Evolutionary conservation across 1,140 invertebrate genomes (phyloP).

Genomic region (Heterodera carotae): DNA sequence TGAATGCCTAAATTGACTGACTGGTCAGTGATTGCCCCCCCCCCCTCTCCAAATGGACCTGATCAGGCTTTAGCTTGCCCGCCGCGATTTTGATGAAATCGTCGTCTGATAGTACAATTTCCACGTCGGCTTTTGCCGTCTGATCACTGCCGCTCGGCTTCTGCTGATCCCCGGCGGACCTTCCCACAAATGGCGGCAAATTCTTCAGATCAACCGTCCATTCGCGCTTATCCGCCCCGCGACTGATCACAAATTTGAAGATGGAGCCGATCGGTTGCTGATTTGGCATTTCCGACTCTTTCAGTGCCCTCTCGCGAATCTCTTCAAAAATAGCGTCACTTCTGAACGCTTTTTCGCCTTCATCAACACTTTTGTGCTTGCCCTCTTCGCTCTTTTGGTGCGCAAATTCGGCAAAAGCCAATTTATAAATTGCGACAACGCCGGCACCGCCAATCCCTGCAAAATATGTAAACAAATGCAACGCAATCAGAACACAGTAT

Average conservation of each 20-base stretch:
- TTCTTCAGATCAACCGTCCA: conserved; percentile 61
- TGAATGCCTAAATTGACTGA: conserved; percentile 77
- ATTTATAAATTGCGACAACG: conserved; percentile 83
- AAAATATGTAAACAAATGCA: conserved; percentile 29
- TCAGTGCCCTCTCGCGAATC: conserved; percentile 78
- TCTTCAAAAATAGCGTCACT: conserved; percentile 78
- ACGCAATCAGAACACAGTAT: neutral
- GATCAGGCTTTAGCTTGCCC: conserved; percentile 82
- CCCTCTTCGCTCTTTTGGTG: conserved; percentile 7
- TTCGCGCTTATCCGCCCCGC: conserved; percentile 48
- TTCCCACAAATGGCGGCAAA: conserved; percentile 52
- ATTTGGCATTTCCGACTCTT: conserved; percentile 84
- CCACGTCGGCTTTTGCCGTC: conserved; percentile 51
- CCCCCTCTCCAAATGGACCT: conserved; percentile 76
- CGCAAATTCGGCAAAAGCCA: conserved; percentile 74
- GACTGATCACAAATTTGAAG: conserved; percentile 56
- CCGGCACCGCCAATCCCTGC: conserved; percentile 82
- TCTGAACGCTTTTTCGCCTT: conserved; percentile 72
- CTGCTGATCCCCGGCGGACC: conserved; percentile 19
- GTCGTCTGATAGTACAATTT: conserved; percentile 57
- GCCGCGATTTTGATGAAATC: conserved; percentile 66
- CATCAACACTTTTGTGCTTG: conserved; percentile 8
- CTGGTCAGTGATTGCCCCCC: conserved; percentile 17
- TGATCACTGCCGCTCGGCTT: neutral
- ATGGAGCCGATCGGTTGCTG: conserved; percentile 69